Evolutionary conservation across 2,888 invertebrate genomes (phyloP).

Genomic region (Microdon myrmicae): DNA sequence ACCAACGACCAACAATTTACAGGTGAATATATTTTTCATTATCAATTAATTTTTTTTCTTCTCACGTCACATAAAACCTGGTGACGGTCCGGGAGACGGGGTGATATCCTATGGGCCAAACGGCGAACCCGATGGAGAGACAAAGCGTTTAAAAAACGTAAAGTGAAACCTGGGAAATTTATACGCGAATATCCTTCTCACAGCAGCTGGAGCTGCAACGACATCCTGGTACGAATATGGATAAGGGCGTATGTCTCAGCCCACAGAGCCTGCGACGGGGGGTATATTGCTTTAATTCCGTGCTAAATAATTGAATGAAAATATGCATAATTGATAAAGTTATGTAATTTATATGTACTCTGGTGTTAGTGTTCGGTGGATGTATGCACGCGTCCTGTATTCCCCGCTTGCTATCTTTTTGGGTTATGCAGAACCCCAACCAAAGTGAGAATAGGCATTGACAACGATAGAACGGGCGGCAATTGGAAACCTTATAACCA

Average conservation of each 20-base stretch:
- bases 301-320: conserved; percentile 54
- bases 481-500: too few relatives aligned
- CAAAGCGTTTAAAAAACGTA: conserved; percentile 30
- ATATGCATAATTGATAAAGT: conserved; percentile 54
- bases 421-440: too few relatives aligned
- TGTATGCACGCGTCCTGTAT: conserved; percentile 2
- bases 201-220: conserved; percentile 30
- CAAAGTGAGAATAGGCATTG: too few relatives aligned
- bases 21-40: conserved; percentile 44
- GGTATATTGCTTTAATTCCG: conserved; percentile 51
- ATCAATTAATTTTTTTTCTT: conserved; percentile 47
- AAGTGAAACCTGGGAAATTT: conserved; percentile 16
- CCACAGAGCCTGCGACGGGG: conserved; percentile 5
- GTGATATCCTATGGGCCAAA: too few relatives aligned
- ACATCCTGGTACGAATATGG: conserved; percentile 20
- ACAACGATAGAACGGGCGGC: too few relatives aligned
- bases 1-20: conserved; percentile 24
- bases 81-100: not conserved
- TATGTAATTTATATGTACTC: conserved; percentile 52
- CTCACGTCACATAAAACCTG: conserved; percentile 23
- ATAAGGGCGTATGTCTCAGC: not conserved
- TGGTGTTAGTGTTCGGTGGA: conserved; percentile 8
- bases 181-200: conserved; percentile 1
- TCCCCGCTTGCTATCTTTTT: too few relatives aligned
- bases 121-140: conserved; percentile 30